Percentiles rank a stretch among this genome's conserved stretches.
These are phyloP conservation scores for Sceliomorpha sp. DNA, from an alignment of 2,888 invertebrate species.

Conservation along the genomic window DNA sequence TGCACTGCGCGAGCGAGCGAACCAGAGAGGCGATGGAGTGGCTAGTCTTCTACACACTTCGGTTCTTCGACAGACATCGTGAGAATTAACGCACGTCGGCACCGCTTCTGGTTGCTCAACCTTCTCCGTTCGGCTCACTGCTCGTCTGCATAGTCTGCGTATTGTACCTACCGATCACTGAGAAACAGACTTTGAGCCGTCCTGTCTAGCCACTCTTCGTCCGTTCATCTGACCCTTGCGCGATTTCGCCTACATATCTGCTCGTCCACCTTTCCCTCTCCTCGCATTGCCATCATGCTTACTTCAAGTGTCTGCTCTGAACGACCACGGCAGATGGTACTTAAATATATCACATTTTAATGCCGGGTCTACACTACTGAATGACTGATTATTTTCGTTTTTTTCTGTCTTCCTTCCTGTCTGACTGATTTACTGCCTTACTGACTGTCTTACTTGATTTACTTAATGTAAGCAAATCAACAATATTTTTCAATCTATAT, in stretches of 20 bases:
- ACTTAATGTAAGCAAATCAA: too few relatives aligned
- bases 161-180: slow-evolving; percentile 64
- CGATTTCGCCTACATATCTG: slow-evolving; percentile 74
- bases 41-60: slow-evolving; percentile 74
- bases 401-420: too few relatives aligned
- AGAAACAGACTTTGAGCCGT: slow-evolving; percentile 61
- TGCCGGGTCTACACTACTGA: slow-evolving; percentile 46
- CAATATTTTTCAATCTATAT: too few relatives aligned
- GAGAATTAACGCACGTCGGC: slow-evolving; percentile 67
- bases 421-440: too few relatives aligned
- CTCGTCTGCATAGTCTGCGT: slow-evolving; percentile 63
- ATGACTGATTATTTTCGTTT: slow-evolving; percentile 28
- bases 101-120: slow-evolving; percentile 67
- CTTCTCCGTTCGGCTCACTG: slow-evolving; percentile 71
- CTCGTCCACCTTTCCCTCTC: slow-evolving; percentile 64
- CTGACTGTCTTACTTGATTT: too few relatives aligned
- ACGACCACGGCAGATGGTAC: slow-evolving; percentile 63
- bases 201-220: slow-evolving; percentile 73
- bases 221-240: slow-evolving; percentile 74
- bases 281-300: slow-evolving; percentile 68
- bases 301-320: slow-evolving; percentile 68
- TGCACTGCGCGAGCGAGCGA: slow-evolving; percentile 73
- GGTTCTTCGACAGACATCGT: slow-evolving; percentile 73
- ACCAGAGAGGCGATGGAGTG: slow-evolving; percentile 63
- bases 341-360: slow-evolving; percentile 59